phyloP scores from a whole-genome alignment of 2,797 vertebrate genomes.

The Sebastes dallii region DNA sequence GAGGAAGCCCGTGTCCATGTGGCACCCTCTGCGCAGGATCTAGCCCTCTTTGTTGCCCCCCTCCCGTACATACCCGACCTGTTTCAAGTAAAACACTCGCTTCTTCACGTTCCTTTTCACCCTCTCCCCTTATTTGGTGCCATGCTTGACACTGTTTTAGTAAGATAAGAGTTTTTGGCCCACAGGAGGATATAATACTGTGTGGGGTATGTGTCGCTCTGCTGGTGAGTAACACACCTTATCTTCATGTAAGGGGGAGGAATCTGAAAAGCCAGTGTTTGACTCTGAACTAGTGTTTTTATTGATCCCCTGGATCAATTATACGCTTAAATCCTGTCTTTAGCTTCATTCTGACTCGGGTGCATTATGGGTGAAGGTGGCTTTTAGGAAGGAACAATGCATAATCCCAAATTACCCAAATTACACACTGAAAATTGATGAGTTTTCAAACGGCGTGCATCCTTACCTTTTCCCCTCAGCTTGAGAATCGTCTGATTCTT shows the following conservation, averaged over 20 bases:
- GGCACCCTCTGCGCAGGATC: conserved; percentile 92
- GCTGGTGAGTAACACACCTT: background rate
- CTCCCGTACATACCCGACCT: background rate
- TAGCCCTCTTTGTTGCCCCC: conserved; percentile 60
- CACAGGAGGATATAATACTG: background rate
- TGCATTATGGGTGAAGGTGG: background rate
- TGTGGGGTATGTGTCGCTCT: background rate
- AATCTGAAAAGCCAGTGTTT: conserved; percentile 13
- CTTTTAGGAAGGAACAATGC: background rate
- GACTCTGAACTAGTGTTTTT: conserved; percentile 1
- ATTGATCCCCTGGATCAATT: conserved; percentile 1
- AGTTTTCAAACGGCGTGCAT: background rate
- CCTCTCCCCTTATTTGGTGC: conserved; percentile 6
- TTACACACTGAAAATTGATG: background rate
- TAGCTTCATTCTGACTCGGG: background rate
- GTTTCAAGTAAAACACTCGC: conserved; percentile 33
- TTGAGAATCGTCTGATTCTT: background rate
- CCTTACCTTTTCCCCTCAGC: background rate
- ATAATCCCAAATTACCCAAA: background rate
- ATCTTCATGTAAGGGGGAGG: background rate
- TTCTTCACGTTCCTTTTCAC: conserved; percentile 12
- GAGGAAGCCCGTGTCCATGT: conserved; percentile 97
- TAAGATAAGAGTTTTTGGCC: conserved; percentile 3
- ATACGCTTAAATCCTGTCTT: background rate
- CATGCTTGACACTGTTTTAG: background rate